Evolutionary conservation across 2,113 vertebrate species (phyloP), one percentile per base, ranked within the genome.

Genomic region (Microcebus tavaratra): DNA sequence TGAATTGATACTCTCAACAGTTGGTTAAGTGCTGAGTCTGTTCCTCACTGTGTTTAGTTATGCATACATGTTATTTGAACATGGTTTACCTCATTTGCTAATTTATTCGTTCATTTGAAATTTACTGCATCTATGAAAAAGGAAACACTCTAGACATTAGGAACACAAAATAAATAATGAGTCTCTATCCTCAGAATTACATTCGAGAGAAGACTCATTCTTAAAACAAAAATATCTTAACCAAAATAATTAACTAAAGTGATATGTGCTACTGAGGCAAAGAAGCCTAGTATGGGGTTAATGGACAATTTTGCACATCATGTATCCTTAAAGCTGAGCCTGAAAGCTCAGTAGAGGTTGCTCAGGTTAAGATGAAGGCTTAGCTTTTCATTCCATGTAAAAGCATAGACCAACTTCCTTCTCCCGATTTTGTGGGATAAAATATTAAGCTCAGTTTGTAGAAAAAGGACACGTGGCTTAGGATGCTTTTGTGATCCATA

Each of bases 51-150:
- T 14, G 39, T 80, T 45, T 67, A 13, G 29, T 70, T 29, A 73
- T 21, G 11, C 36, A 31, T 34, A 25, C 2, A 0, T 50, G 4
- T 53, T 48, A 76, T 55, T 63, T 59, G 15, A 45, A 31, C 23
- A 72, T 39, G 39, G 25, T 85, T 91, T 45, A 18, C n/a, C 12
- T 57, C 27, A 7, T 34, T 50, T 45, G 1, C 63, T 81, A 63
- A 59, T 70, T 34, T 72, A 94, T 78, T 83, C 34, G 59, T 29
- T 39, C 48, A 31, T 63, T 55, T 61, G 57, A 29, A 68, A 91
- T 70, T 75, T 55, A 45, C 23, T 31, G 10, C 63, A 34, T 36
- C 27, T 48, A 1, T 53, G 65, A n/a, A 65, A 65, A 87, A 39
- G 57, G 2, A 80, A 55, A 7, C 25, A 11, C 12, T 48, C 29